Conservation (phyloP, 1,140 invertebrate species). For the Ylistrum balloti region DNA sequence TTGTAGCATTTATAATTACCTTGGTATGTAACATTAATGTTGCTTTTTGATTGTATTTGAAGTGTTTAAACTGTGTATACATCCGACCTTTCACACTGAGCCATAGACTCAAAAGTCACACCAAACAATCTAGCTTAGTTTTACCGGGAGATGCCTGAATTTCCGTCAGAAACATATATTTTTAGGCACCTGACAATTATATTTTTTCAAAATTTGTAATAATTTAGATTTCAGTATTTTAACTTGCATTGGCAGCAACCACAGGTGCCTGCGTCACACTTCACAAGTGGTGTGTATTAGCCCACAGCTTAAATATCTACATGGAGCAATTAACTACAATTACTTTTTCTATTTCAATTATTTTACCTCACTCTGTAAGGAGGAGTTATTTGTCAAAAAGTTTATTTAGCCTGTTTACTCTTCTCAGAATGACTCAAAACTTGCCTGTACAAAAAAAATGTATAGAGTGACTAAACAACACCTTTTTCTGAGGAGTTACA, state of each 20-base stretch:
- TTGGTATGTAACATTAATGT: too few relatives aligned
- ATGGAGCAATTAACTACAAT: background rate
- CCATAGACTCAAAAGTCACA: background rate
- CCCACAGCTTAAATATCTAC: background rate
- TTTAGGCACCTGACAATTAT: background rate
- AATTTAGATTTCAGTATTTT: background rate
- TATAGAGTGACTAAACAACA: too few relatives aligned
- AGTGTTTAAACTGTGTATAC: background rate
- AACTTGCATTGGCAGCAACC: background rate
- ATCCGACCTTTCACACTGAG: background rate
- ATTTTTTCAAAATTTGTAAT: slow-evolving; percentile 2
- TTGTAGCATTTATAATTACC: too few relatives aligned
- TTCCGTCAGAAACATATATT: background rate
- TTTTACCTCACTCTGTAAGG: too few relatives aligned
- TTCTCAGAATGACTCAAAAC: too few relatives aligned
- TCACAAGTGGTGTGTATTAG: background rate
- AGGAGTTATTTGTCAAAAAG: too few relatives aligned
- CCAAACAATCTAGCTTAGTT: background rate
- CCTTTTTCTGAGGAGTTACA: too few relatives aligned
- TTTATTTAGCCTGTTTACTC: too few relatives aligned
- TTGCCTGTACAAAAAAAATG: too few relatives aligned
- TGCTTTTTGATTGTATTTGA: background rate
- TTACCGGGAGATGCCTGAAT: background rate
- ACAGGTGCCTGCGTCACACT: background rate
- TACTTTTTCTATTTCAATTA: too few relatives aligned